These are phyloP conservation scores for Platycheirus rosarum DNA, from an alignment of 2,888 invertebrate species.

Conservation along the genomic window DNA sequence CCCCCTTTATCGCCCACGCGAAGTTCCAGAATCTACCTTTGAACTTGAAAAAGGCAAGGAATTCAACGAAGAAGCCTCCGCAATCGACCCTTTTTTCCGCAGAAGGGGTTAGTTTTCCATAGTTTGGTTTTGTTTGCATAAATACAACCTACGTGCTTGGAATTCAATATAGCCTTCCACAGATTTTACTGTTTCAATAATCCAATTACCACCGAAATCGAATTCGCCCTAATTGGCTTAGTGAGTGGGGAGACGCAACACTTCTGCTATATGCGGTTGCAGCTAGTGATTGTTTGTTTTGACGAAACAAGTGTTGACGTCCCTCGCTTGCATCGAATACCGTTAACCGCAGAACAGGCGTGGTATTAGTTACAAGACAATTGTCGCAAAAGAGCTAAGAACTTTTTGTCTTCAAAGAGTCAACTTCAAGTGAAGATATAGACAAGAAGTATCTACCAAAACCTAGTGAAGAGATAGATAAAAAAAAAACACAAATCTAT, in stretches of 20 bases:
- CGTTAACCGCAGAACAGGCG: constrained; percentile 31
- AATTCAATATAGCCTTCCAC: constrained; percentile 53
- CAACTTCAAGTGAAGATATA: constrained; percentile 19
- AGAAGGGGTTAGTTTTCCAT: constrained; percentile 29
- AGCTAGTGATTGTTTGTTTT: constrained; percentile 25
- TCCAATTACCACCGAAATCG: constrained; percentile 60
- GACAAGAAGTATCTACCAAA: constrained; percentile 3
- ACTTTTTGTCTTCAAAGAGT: constrained; percentile 12
- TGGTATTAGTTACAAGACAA: constrained; percentile 32
- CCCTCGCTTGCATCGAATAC: constrained; percentile 5
- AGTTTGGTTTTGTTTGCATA: constrained; percentile 48
- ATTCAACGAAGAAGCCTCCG: constrained; percentile 12
- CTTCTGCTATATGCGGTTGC: neutral
- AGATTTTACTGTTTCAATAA: constrained; percentile 61
- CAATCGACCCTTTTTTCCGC: neutral
- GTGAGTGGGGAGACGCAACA: neutral
- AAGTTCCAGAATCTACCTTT: constrained; percentile 45
- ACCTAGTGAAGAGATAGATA: constrained; percentile 13
- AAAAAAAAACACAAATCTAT: constrained; percentile 2
- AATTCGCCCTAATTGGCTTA: constrained; percentile 65
- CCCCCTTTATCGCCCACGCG: neutral
- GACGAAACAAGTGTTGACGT: constrained; percentile 5
- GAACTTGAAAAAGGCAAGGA: constrained; percentile 59
- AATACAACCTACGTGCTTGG: constrained; percentile 40
- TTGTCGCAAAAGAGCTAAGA: constrained; percentile 32